A percentile compares a stretch with the other conserved stretches of the same genome.
Conservation (phyloP, 1,140 invertebrate species). For the Philopotamus ludificatus region DNA sequence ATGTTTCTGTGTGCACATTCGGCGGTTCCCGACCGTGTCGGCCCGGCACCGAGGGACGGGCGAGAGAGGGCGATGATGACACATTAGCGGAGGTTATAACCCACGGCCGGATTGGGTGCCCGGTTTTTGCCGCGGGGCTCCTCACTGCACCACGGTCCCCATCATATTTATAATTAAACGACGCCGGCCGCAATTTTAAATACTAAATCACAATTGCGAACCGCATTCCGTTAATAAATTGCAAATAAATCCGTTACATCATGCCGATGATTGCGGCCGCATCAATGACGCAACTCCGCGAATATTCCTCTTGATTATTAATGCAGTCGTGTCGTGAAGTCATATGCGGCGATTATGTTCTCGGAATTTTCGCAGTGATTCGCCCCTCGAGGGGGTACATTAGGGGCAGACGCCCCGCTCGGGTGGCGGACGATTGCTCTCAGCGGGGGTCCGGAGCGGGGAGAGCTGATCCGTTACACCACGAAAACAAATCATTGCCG, state of each 20-base stretch:
- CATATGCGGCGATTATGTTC: too few relatives aligned
- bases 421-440: conserved; percentile 36
- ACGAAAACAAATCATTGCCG: neutral
- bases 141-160: neutral
- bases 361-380: too few relatives aligned
- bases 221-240: too few relatives aligned
- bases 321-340: too few relatives aligned
- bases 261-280: too few relatives aligned
- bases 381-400: conserved; percentile 27
- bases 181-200: too few relatives aligned
- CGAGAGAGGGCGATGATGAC: conserved; percentile 12
- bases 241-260: too few relatives aligned
- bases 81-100: conserved; percentile 36
- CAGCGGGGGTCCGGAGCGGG: conserved; percentile 15
- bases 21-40: too few relatives aligned
- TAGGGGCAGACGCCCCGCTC: conserved; percentile 18
- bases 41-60: neutral
- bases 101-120: conserved; percentile 37
- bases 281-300: too few relatives aligned
- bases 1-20: conserved; percentile 8
- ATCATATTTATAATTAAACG: neutral
- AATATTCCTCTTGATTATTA: too few relatives aligned
- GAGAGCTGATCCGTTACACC: conserved; percentile 10
- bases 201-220: too few relatives aligned
- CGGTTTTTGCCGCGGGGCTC: conserved; percentile 24